Conservation (phyloP, 2,888 invertebrate genomes). For the Pharmacophagus antenor region DNA sequence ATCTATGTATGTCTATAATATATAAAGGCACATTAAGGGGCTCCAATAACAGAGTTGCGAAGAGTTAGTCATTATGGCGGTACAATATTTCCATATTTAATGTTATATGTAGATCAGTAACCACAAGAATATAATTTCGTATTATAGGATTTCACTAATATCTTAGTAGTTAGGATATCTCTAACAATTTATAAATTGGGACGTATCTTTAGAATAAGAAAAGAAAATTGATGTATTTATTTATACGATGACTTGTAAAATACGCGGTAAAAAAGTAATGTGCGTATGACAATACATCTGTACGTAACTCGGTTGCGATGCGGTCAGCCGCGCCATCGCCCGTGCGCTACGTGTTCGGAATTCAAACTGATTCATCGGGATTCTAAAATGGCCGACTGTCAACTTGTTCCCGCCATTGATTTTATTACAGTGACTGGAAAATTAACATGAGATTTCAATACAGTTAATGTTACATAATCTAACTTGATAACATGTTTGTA, state of each 20-base stretch:
- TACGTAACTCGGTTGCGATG: conserved; percentile 43
- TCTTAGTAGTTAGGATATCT: too few species aligned
- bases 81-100: too few species aligned
- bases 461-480: conserved; percentile 5
- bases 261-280: conserved; percentile 12
- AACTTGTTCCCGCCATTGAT: conserved; percentile 38
- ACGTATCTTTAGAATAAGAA: too few species aligned
- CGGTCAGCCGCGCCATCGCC: conserved; percentile 44
- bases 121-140: too few species aligned
- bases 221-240: not conserved
- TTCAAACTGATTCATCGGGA: conserved; percentile 65
- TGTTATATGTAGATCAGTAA: too few species aligned
- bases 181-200: too few species aligned
- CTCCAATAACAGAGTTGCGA: too few species aligned
- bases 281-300: conserved; percentile 31
- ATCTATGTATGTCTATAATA: too few species aligned
- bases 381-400: conserved; percentile 62
- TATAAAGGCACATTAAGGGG: not conserved
- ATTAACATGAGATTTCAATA: conserved; percentile 26
- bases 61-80: too few species aligned
- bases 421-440: conserved; percentile 38
- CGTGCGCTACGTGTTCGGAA: conserved; percentile 59
- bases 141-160: too few species aligned
- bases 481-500: not conserved
- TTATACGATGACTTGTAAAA: conserved; percentile 16